Evolutionary conservation across 2,888 invertebrate genomes (phyloP), one percentile per base, ranked within the genome.

Genomic region (Formica aserva): DNA sequence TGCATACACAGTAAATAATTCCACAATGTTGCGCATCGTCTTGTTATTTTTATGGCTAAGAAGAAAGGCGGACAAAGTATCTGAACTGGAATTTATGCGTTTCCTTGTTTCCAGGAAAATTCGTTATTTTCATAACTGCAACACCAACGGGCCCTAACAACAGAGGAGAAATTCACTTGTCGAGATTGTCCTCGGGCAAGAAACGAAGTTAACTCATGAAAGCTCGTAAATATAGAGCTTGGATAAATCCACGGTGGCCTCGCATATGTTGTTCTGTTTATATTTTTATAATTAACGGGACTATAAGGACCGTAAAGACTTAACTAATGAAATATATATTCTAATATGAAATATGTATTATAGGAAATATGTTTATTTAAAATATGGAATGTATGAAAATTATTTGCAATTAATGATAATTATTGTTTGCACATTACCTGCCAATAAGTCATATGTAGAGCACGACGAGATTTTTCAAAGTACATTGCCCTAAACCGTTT

Each of bases 201-300:
- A 78, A 86, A 86, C 57, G 55, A 78, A 81, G 66, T 85, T 86
- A 85, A 82, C 67, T 80, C 75, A 71, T 86, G 82, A 86, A 85
- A 82, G 82, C 82, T 86, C 80, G 78, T 83, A 83, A 85, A 77
- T 85, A 83, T 55, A 78, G 71, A 71, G 57, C 60, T 41, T 29
- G 72, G 41, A 72, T 77, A 66, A 57, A 48, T 65, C 66, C 18
- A 63, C 55, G n/a, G 22, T 45, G 45, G 57, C 18, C 57, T 38
- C 52, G 22, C 52, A 22, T 38, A 52, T 65, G 67, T 62, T 18
- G 72, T 48, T 35, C n/a, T 38, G 57, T 60, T 80, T 60, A 71
- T 65, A 55, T 57, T 35, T 26, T 35, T 60, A 55, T 55, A 75
- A 55, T 41, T 15, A 72, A 62, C 55, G 29, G 5, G 22, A 60